Conservation (phyloP, 2,888 invertebrate genomes). For the Sinotaia quadrata region DNA sequence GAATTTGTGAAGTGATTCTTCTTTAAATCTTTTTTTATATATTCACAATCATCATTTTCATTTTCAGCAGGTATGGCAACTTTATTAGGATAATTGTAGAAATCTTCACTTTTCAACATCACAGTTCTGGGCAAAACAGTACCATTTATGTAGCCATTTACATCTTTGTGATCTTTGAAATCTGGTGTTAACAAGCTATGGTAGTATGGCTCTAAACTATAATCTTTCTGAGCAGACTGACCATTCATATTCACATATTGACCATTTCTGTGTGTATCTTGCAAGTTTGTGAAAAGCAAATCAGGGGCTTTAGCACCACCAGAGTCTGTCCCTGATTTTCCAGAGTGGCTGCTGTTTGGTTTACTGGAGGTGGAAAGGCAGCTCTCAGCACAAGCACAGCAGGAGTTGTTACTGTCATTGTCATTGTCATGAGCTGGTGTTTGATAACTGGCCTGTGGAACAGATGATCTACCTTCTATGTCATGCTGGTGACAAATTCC, state of each 20-base stretch:
- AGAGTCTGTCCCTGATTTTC: neutral
- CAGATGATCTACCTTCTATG: neutral
- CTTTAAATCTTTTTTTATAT: neutral
- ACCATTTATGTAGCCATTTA: neutral
- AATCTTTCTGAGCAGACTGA: neutral
- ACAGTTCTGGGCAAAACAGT: neutral
- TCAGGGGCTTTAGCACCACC: neutral
- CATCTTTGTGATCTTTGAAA: neutral
- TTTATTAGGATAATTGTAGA: constrained; percentile 13
- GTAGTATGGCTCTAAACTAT: constrained; percentile 18
- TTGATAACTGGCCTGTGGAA: neutral
- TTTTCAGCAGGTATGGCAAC: neutral
- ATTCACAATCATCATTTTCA: neutral
- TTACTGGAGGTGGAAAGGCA: constrained; percentile 18
- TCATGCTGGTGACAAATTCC: neutral
- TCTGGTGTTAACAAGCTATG: constrained; percentile 5
- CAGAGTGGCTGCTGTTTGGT: neutral
- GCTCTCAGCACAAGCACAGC: constrained; percentile 21
- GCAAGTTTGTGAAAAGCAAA: neutral
- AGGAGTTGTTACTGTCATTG: constrained; percentile 24
- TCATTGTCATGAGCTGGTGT: constrained; percentile 10
- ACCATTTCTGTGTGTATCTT: constrained; percentile 3
- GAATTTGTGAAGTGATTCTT: neutral
- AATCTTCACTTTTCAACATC: constrained; percentile 1
- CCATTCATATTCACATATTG: constrained; percentile 15